These are phyloP conservation scores for Phymorhynchus buccinoides DNA, from an alignment of 1,140 invertebrate species.

Conservation along the genomic window DNA sequence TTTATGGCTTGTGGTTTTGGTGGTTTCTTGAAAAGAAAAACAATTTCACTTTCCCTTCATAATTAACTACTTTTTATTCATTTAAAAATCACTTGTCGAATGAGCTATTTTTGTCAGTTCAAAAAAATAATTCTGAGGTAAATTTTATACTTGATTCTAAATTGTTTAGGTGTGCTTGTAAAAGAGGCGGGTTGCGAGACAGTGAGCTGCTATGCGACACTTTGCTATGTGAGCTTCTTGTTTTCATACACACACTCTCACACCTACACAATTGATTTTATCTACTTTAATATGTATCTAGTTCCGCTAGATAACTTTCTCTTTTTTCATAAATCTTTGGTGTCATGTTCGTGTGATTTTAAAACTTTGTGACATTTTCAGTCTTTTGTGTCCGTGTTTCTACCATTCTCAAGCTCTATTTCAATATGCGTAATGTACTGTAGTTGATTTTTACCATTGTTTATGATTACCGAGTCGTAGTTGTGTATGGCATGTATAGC, in stretches of 20 bases:
- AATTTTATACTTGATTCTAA: background rate
- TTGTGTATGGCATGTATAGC: conserved; percentile 21
- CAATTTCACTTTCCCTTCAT: no score
- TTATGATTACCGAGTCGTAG: background rate
- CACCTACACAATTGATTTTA: background rate
- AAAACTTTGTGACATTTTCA: background rate
- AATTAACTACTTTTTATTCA: no score
- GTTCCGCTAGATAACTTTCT: background rate
- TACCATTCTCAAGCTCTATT: background rate
- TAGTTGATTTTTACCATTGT: background rate
- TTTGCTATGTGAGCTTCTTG: background rate
- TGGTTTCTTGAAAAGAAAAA: background rate
- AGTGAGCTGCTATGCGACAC: background rate
- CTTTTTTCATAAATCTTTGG: background rate
- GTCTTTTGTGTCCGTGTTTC: background rate
- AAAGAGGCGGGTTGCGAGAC: background rate
- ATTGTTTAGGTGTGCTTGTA: background rate
- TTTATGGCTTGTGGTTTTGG: background rate
- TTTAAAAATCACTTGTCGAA: no score
- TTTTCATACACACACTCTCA: background rate
- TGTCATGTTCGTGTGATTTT: background rate
- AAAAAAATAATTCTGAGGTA: no score
- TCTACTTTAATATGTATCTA: background rate
- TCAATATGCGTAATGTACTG: conserved; percentile 4
- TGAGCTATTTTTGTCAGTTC: no score